These are phyloP conservation scores for Nycticorax nycticorax DNA, from an alignment of 2,113 vertebrate species.

Conservation along the genomic window DNA sequence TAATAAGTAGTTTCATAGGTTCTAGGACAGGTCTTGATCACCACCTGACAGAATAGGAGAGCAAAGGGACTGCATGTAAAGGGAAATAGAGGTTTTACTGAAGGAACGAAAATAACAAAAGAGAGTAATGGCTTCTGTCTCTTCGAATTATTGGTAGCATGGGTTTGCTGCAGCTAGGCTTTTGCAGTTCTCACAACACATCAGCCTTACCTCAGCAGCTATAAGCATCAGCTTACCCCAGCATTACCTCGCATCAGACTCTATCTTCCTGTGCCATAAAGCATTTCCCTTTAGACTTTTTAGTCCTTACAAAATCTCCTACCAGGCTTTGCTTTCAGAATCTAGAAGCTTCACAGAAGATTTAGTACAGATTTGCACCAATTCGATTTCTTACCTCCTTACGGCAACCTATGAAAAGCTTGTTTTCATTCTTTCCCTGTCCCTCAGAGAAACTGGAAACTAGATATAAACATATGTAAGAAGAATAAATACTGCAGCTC, in stretches of 20 bases:
- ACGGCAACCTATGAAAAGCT: background rate
- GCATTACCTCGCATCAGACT: background rate
- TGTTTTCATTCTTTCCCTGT: background rate
- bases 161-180: background rate
- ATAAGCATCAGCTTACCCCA: background rate
- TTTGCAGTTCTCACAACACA: constrained; percentile 4
- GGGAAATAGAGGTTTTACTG: constrained; percentile 43
- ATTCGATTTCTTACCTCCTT: background rate
- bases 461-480: background rate
- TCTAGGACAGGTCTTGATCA: constrained; percentile 18
- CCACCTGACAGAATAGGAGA: constrained; percentile 7
- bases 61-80: background rate
- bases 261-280: background rate
- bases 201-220: constrained; percentile 19
- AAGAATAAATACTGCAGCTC: background rate
- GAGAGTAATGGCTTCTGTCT: constrained; percentile 70
- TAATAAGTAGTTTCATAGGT: background rate
- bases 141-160: constrained; percentile 54
- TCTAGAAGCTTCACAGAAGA: background rate
- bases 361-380: background rate
- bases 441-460: background rate
- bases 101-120: constrained; percentile 38
- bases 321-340: background rate
- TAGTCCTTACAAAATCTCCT: background rate
- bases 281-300: background rate